A percentile compares a stretch with the other conserved stretches of the same genome.
phyloP scores from a whole-genome alignment of 1,140 invertebrate genomes.

The Brachionus rotundiformis region DNA sequence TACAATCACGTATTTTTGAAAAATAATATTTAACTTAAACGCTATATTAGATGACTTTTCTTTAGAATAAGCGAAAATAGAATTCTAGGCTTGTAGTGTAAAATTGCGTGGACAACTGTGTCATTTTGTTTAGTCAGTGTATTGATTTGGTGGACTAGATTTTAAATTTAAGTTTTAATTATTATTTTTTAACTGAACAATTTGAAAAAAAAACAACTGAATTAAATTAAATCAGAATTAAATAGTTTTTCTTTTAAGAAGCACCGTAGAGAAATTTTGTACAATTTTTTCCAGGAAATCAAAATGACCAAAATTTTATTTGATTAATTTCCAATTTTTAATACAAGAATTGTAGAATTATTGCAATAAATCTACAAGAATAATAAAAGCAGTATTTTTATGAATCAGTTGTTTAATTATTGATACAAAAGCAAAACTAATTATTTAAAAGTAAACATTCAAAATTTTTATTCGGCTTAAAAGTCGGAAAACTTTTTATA shows the following conservation, averaged over 20 bases:
- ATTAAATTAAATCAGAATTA: no score
- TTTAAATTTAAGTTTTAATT: no score
- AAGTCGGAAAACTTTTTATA: neutral
- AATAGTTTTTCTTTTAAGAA: no score
- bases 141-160: neutral
- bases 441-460: neutral
- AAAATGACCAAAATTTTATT: no score
- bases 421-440: neutral
- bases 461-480: neutral
- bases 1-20: constrained; percentile 41
- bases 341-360: neutral
- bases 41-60: constrained; percentile 31
- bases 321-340: no score
- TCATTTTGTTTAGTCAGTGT: neutral
- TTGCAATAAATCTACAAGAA: no score
- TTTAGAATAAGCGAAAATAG: constrained; percentile 1
- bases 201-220: neutral
- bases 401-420: neutral
- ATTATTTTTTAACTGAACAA: neutral
- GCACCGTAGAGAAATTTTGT: no score
- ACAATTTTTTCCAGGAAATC: no score
- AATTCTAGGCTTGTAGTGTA: neutral
- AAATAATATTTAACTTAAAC: constrained; percentile 27
- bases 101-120: constrained; percentile 31
- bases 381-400: neutral